A percentile compares a stretch with the other conserved stretches of the same genome.
Evolutionary conservation across 1,140 invertebrate species (phyloP).

Genomic region (Choristoneura fumiferana): DNA sequence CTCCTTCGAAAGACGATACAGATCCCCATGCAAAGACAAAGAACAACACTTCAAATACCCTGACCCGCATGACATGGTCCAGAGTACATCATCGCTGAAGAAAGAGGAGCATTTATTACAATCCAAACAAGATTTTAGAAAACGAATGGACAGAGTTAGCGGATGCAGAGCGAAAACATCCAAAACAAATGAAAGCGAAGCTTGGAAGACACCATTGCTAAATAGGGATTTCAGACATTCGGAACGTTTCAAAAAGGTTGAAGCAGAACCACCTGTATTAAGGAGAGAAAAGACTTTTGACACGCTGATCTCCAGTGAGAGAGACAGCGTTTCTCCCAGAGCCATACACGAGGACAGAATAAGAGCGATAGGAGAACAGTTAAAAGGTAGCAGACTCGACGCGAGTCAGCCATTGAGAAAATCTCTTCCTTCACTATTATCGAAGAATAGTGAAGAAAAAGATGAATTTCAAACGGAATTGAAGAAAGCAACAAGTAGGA

Average conservation of each 20-base stretch:
- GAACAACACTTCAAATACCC: constrained; percentile 68
- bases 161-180: constrained; percentile 70
- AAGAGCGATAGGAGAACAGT: constrained; percentile 62
- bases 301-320: constrained; percentile 55
- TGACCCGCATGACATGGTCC: constrained; percentile 67
- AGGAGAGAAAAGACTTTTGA: constrained; percentile 78
- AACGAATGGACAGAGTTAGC: constrained; percentile 63
- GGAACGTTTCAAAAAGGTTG: constrained; percentile 71
- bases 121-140: constrained; percentile 63
- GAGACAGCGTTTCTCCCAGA: constrained; percentile 53
- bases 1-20: constrained; percentile 65
- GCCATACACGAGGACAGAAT: constrained; percentile 57
- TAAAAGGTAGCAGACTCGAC: constrained; percentile 53
- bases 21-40: constrained; percentile 67
- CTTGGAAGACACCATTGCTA: constrained; percentile 68
- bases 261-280: constrained; percentile 51
- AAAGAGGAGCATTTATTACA: constrained; percentile 71
- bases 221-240: constrained; percentile 75
- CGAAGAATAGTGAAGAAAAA: constrained; percentile 80
- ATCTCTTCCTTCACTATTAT: constrained; percentile 77
- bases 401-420: constrained; percentile 66
- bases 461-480: constrained; percentile 85
- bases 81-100: constrained; percentile 65
- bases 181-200: constrained; percentile 61
- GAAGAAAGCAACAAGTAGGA: constrained; percentile 81